phyloP scores from a whole-genome alignment of 2,888 invertebrate genomes.

The Didymodactylos carnosus region DNA sequence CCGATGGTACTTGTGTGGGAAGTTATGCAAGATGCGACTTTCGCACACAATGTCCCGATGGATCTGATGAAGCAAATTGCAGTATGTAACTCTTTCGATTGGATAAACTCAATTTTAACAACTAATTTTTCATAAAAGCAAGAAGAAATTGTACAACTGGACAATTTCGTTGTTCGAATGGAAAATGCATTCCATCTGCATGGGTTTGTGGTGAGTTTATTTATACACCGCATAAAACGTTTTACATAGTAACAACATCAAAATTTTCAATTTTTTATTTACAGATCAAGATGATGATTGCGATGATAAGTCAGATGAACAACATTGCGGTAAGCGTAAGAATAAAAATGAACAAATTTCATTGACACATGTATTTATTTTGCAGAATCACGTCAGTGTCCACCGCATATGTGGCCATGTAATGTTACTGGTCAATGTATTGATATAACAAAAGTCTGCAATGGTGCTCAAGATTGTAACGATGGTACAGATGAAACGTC shows the following conservation, averaged over 20 bases:
- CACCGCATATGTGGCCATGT: slow-evolving; percentile 25
- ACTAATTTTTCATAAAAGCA: background rate
- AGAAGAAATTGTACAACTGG: background rate
- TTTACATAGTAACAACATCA: slow-evolving; percentile 14
- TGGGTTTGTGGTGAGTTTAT: slow-evolving; percentile 52
- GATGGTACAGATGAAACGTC: slow-evolving; percentile 82
- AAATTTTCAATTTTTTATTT: background rate
- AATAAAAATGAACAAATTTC: background rate
- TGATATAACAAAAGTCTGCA: slow-evolving; percentile 66
- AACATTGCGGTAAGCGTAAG: slow-evolving; percentile 23
- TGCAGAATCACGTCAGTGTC: slow-evolving; percentile 3
- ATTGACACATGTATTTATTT: background rate
- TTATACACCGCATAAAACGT: slow-evolving; percentile 32
- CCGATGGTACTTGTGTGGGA: slow-evolving; percentile 46
- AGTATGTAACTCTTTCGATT: no score
- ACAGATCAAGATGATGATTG: slow-evolving; percentile 9
- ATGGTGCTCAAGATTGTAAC: slow-evolving; percentile 64
- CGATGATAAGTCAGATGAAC: slow-evolving; percentile 25
- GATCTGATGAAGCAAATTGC: slow-evolving; percentile 53
- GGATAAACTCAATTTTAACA: no score
- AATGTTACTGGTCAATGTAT: slow-evolving; percentile 44
- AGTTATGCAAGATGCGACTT: slow-evolving; percentile 82
- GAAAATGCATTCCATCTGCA: slow-evolving; percentile 4
- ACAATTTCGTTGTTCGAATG: slow-evolving; percentile 44
- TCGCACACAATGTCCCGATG: slow-evolving; percentile 68